phyloP scores from a whole-genome alignment of 2,113 vertebrate species.

The Motacilla tschutschensis region DNA sequence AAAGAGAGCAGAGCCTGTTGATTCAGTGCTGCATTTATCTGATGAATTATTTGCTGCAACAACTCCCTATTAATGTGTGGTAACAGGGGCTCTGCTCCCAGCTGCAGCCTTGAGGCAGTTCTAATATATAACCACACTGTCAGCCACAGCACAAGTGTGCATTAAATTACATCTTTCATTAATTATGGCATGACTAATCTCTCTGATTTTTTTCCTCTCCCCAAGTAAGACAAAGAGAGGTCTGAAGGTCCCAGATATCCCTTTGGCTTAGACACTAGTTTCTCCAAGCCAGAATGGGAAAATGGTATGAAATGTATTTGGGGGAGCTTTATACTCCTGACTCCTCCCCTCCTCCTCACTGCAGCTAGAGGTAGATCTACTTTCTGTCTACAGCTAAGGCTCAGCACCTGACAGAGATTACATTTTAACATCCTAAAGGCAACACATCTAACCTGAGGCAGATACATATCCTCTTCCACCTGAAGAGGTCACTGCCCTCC shows the following conservation, averaged over 20 bases:
- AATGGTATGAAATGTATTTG: background rate
- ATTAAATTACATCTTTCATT: background rate
- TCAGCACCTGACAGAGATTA: background rate
- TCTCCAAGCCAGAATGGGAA: background rate
- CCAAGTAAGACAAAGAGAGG: background rate
- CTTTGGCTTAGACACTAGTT: background rate
- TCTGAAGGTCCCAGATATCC: background rate
- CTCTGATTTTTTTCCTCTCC: background rate
- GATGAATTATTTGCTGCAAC: background rate
- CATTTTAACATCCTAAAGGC: background rate
- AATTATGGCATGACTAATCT: background rate
- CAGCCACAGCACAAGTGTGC: background rate
- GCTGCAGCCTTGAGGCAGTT: background rate
- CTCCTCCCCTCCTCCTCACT: background rate
- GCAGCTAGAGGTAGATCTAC: background rate
- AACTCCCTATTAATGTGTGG: background rate
- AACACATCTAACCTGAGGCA: background rate
- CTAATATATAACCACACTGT: background rate
- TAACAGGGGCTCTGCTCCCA: background rate
- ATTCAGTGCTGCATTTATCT: background rate
- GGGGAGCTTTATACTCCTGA: background rate
- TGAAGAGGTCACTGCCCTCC: constrained; percentile 25
- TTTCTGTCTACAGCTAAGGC: background rate
- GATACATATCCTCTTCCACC: background rate
- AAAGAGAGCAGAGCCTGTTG: background rate